Conservation (phyloP, 2,797 vertebrate genomes). For the Peromyscus melanophrys region DNA sequence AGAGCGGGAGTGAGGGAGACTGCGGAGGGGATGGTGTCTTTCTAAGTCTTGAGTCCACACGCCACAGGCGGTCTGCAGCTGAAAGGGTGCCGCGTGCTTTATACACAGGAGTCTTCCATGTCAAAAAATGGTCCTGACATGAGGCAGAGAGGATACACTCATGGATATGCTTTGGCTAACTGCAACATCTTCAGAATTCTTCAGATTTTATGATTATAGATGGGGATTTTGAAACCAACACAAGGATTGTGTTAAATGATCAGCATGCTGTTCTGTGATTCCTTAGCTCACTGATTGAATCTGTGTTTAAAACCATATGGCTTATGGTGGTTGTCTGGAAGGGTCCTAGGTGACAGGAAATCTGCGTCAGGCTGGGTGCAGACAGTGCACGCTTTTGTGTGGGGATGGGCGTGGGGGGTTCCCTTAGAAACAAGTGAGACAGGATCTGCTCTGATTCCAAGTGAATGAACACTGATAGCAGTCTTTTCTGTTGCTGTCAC, state of each 20-base stretch:
- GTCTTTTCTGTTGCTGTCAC: not conserved
- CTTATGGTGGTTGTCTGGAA: not conserved
- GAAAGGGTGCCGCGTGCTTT: not conserved
- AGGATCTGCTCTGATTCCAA: conserved; percentile 1
- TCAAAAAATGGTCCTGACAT: not conserved
- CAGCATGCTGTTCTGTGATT: not conserved
- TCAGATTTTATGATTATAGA: not conserved
- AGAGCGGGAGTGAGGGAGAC: not conserved
- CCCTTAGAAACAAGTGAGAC: not conserved
- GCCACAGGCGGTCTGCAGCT: not conserved
- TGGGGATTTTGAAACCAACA: not conserved
- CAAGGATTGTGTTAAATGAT: not conserved
- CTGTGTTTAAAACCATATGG: not conserved
- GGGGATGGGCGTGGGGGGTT: not conserved
- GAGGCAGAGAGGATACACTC: not conserved
- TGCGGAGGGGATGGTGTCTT: not conserved
- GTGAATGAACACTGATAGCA: not conserved
- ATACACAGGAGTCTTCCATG: not conserved
- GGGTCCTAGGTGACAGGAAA: not conserved
- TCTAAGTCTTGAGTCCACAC: not conserved
- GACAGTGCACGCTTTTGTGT: not conserved
- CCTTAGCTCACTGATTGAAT: not conserved
- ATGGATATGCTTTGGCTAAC: not conserved
- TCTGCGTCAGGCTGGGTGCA: not conserved
- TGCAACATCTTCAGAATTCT: not conserved